A percentile compares a stretch with the other conserved stretches of the same genome.
Evolutionary conservation across 2,113 vertebrate species (phyloP).

Genomic region (Microtus ochrogaster): DNA sequence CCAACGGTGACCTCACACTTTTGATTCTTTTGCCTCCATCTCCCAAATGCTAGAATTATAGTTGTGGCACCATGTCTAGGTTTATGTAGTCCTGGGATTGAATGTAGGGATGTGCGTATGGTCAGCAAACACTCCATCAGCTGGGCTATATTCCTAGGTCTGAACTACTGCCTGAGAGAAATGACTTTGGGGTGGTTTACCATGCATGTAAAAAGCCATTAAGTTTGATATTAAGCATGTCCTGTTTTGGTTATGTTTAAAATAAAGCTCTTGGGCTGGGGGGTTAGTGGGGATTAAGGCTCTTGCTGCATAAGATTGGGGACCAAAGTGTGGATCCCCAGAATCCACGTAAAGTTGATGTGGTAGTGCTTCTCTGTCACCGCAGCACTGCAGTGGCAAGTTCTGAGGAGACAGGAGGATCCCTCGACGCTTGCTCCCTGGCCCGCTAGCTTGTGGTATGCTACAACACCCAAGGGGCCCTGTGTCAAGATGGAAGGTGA

Average conservation of each 20-base stretch:
- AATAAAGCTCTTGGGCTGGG: not conserved
- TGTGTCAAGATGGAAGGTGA: not conserved
- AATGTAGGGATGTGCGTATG: not conserved
- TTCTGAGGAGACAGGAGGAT: too few species aligned
- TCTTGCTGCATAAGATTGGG: too few species aligned
- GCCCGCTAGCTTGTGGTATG: not conserved
- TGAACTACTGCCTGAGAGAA: not conserved
- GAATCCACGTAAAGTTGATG: not conserved
- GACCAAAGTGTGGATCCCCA: not conserved
- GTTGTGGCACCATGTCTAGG: not conserved
- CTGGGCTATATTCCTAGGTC: not conserved
- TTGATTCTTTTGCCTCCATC: not conserved
- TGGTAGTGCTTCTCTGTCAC: not conserved
- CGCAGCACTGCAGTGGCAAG: too few species aligned
- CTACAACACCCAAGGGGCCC: not conserved
- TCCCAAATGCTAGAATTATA: not conserved
- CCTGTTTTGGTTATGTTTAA: not conserved
- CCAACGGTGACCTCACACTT: not conserved
- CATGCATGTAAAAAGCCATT: not conserved
- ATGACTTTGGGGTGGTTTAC: not conserved
- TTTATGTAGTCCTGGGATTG: not conserved
- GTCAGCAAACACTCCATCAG: not conserved
- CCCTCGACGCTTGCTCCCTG: not conserved
- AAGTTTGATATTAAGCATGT: not conserved
- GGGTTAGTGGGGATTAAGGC: not conserved